These are phyloP conservation scores for Pelobates fuscus DNA, from an alignment of 2,113 vertebrate species.

Conservation along the genomic window DNA sequence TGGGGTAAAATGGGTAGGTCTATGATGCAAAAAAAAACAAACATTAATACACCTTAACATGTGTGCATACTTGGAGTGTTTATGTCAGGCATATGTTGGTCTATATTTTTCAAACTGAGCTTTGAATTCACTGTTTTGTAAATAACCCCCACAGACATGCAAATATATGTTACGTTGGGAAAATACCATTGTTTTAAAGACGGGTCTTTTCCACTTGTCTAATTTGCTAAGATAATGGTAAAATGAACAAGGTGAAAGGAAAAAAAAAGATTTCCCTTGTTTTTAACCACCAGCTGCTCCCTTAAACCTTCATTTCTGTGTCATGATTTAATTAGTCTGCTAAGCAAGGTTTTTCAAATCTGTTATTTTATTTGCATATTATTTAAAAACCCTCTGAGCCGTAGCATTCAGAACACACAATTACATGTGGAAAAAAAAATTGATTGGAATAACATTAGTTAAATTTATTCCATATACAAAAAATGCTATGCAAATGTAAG, in stretches of 20 bases:
- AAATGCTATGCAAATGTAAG: conserved; percentile 24
- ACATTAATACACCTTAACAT: too few relatives aligned
- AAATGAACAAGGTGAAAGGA: not conserved
- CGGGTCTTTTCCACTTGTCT: not conserved
- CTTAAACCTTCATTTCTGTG: not conserved
- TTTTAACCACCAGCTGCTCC: not conserved
- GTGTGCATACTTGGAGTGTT: too few relatives aligned
- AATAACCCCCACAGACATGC: too few relatives aligned
- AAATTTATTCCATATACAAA: conserved; percentile 45
- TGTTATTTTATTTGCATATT: conserved; percentile 20
- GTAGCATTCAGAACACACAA: conserved; percentile 5
- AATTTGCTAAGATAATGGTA: not conserved
- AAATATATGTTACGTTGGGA: too few relatives aligned
- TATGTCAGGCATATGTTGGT: too few relatives aligned
- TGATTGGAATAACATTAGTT: conserved; percentile 13
- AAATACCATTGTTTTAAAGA: not conserved
- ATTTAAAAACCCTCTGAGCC: conserved; percentile 31
- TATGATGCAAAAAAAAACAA: too few relatives aligned
- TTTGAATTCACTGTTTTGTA: too few relatives aligned
- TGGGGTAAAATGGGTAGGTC: too few relatives aligned
- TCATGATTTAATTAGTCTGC: conserved; percentile 27
- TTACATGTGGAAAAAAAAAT: conserved; percentile 29
- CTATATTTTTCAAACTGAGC: too few relatives aligned
- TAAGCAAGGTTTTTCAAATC: conserved; percentile 13
- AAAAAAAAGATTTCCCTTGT: not conserved